Percentiles rank a stretch among this genome's conserved stretches.
Conservation (phyloP, 2,113 vertebrate genomes). For the Corythornis madagascariensis region DNA sequence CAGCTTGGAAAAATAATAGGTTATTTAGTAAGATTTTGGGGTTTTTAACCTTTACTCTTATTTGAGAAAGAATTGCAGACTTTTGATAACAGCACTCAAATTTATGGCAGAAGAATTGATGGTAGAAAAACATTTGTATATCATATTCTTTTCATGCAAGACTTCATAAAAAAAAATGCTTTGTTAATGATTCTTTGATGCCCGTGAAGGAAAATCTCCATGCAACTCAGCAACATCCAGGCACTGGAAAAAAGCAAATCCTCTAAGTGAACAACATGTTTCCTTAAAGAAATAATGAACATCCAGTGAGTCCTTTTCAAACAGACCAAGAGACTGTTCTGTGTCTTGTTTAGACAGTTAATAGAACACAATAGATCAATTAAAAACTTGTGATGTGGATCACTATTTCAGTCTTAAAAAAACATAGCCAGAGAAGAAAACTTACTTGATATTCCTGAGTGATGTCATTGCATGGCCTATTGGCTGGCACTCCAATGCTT, state of each 20-base stretch:
- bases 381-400: conserved; percentile 52
- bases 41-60: not conserved
- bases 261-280: not conserved
- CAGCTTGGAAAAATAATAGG: not conserved
- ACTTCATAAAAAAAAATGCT: not conserved
- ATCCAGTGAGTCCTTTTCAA: conserved; percentile 37
- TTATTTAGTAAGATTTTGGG: not conserved
- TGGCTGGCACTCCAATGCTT: not conserved
- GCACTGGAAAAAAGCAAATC: not conserved
- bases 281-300: not conserved
- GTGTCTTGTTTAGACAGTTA: conserved; percentile 21
- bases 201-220: conserved; percentile 23
- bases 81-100: not conserved
- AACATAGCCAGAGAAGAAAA: conserved; percentile 5
- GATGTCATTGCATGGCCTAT: not conserved
- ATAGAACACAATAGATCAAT: conserved; percentile 22
- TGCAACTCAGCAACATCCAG: conserved; percentile 4
- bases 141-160: not conserved
- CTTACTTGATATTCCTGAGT: not conserved
- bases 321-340: conserved; percentile 17
- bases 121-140: not conserved
- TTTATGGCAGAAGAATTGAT: not conserved
- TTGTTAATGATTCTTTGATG: not conserved
- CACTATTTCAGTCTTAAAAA: conserved; percentile 13
- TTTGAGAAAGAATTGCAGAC: not conserved